Base-by-base conservation (phyloP, 2,888 invertebrate species). In the Amphipoea lucens region DNA sequence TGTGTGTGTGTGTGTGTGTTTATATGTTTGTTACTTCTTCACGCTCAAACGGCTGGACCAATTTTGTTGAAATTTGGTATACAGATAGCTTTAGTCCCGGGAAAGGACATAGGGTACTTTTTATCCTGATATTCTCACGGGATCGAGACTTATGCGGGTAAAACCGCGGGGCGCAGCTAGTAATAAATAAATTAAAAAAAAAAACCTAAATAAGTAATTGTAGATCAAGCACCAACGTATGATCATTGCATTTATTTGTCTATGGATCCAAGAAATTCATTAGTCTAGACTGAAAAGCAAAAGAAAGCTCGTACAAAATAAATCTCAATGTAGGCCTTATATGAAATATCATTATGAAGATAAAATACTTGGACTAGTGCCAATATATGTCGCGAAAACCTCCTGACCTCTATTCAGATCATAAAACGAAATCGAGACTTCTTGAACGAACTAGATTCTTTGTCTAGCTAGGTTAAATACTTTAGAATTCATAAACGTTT, bases 361-460 rank as follows among this genome's bases (percentile, higher is more conserved):
- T 79, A 80, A 77, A 86, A 74, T 81, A 76, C 29, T 88, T 88
- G 83, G 89, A 73, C 20, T 17, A 1, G 29, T 66, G 84, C 88
- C 89, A 83, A 82, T 83, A 82, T 36, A 71, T 68, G 78, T 14
- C 57, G 76, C 54, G 62, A 75, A 65, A 77, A 71, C 79, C 81
- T 79, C 57, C 78, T 81, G 83, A 87, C 81, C 88, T 83, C 60
- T 82, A 82, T 81, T 60, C 23, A 79, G 79, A 78, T 23, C 82
- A 74, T 79, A 77, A 87, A 87, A 77, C 60, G 78, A 87, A 83
- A 87, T 80, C 78, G 75, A 78, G 70, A 48, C 69, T 74, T 71
- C 69, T 76, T 57, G 36, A n/a, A 62, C 65, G 29, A 62, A 54
- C 29, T 29, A 40, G 40, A 40, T 57, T 60, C 67, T 65, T 69